These are phyloP conservation scores for Butorides virescens DNA, from an alignment of 2,113 vertebrate species.

Conservation along the genomic window DNA sequence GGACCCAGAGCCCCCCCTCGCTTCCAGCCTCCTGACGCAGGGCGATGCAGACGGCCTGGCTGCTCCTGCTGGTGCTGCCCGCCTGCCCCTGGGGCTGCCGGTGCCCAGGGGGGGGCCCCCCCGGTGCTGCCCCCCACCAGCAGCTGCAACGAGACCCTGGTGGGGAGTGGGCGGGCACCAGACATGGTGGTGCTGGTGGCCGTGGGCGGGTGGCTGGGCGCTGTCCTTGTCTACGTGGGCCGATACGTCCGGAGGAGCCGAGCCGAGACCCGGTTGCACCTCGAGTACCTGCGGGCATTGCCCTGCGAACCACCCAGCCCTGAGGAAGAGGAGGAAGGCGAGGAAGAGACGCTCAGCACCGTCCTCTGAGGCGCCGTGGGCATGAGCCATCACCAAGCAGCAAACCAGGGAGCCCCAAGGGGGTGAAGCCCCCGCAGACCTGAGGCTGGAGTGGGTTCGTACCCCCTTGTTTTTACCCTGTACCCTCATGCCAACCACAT, in stretches of 20 bases:
- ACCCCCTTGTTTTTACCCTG: accelerated
- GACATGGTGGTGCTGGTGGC: constrained; percentile 80
- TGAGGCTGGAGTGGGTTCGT: not conserved
- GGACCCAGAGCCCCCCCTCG: not conserved
- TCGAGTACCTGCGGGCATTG: constrained; percentile 78
- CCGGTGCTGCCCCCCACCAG: accelerated
- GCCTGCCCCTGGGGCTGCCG: constrained; percentile 62
- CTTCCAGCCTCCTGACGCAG: accelerated
- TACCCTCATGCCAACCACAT: accelerated
- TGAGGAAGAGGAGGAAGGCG: not conserved
- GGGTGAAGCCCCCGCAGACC: not conserved
- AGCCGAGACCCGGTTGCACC: constrained; percentile 71
- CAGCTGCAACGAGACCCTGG: not conserved
- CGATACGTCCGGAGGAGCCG: constrained; percentile 79
- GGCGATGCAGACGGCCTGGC: constrained; percentile 56
- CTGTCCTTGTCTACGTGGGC: constrained; percentile 77
- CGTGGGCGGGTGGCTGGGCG: constrained; percentile 80
- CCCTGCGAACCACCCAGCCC: constrained; percentile 21
- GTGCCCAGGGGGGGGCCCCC: constrained; percentile 50
- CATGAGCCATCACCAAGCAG: not conserved
- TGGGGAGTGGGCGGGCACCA: constrained; percentile 44
- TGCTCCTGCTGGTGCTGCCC: constrained; percentile 35
- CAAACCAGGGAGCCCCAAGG: not conserved
- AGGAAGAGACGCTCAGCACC: constrained; percentile 68
- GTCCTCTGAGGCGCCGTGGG: constrained; percentile 25